phyloP scores from a whole-genome alignment of 2,797 vertebrate species.

The Graptemys geographica region DNA sequence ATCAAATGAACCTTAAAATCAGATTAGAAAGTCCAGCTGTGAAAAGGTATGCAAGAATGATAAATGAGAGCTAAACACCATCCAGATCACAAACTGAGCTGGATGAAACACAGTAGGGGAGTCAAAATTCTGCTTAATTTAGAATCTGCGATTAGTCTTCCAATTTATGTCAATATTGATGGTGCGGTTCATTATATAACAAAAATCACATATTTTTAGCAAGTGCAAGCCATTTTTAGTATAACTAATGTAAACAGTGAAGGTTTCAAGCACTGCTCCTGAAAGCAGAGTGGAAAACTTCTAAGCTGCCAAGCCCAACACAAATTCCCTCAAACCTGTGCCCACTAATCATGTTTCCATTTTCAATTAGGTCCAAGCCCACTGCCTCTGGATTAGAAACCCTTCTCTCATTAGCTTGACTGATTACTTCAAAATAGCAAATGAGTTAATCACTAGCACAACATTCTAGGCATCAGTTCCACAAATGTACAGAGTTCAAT shows the following conservation, averaged over 20 bases:
- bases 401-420: slow-evolving; percentile 71
- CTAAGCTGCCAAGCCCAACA: neutral
- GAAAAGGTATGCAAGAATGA: slow-evolving; percentile 73
- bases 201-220: neutral
- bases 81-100: slow-evolving; percentile 61
- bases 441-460: slow-evolving; percentile 29
- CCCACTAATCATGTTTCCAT: slow-evolving; percentile 44
- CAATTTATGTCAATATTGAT: slow-evolving; percentile 42
- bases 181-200: neutral
- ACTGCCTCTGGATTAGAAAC: slow-evolving; percentile 46
- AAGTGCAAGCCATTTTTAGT: neutral
- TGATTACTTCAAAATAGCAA: slow-evolving; percentile 77
- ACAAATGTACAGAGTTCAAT: slow-evolving; percentile 69
- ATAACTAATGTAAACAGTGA: slow-evolving; percentile 15
- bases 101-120: slow-evolving; percentile 37
- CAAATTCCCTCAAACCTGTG: neutral
- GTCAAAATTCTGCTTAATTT: slow-evolving; percentile 68
- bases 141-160: slow-evolving; percentile 47
- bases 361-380: slow-evolving; percentile 46
- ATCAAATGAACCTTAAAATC: slow-evolving; percentile 76
- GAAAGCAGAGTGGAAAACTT: neutral
- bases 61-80: slow-evolving; percentile 72
- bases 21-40: slow-evolving; percentile 80
- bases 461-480: slow-evolving; percentile 56
- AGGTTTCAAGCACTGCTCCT: slow-evolving; percentile 9